Evolutionary conservation across 1,140 invertebrate genomes (phyloP).

Genomic region (Whitmania pigra): DNA sequence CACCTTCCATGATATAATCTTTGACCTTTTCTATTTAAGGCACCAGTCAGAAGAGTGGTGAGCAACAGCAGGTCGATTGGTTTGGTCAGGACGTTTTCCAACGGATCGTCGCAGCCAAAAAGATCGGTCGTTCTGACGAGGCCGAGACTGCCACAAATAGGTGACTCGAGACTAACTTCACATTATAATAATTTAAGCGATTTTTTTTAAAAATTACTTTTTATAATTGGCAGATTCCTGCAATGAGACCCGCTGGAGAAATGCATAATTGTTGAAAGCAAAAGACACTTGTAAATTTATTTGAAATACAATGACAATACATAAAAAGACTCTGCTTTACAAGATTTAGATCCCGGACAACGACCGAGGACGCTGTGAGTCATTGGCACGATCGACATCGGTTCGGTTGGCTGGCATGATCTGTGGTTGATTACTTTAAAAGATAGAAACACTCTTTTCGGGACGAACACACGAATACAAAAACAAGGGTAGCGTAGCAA

Average conservation of each 20-base stretch:
- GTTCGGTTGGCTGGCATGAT: too few species aligned
- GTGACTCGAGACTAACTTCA: neutral
- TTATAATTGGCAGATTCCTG: neutral
- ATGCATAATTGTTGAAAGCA: too few species aligned
- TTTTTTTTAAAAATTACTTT: too few species aligned
- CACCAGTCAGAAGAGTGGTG: neutral
- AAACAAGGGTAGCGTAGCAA: neutral
- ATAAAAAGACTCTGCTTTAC: too few species aligned
- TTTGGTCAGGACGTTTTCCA: neutral
- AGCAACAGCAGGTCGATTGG: neutral
- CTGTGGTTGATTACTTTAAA: too few species aligned
- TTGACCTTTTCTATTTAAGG: neutral
- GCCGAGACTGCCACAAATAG: neutral
- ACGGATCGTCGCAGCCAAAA: neutral
- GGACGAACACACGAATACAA: neutral
- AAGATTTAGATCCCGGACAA: too few species aligned
- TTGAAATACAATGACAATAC: too few species aligned
- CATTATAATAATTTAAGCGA: too few species aligned
- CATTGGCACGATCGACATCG: too few species aligned
- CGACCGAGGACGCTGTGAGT: too few species aligned
- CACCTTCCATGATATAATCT: neutral
- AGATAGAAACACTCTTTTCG: neutral
- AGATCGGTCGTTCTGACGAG: slow-evolving; percentile 5
- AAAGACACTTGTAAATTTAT: too few species aligned
- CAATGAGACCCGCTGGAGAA: neutral